Evolutionary conservation across 2,888 invertebrate genomes (phyloP), one percentile per base, ranked within the genome.

Genomic region (Drosophila fungiperda): DNA sequence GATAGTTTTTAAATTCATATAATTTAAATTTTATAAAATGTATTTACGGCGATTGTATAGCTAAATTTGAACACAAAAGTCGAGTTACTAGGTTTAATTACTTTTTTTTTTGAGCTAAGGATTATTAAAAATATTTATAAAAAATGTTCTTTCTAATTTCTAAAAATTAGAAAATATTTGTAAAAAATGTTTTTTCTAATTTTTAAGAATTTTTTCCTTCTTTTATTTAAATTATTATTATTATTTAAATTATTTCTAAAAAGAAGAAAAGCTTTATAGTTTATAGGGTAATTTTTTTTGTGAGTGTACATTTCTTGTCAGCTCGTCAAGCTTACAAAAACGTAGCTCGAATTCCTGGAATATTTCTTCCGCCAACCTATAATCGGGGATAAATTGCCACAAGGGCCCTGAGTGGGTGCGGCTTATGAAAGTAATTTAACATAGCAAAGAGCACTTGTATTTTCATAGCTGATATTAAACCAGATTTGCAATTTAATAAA

Each of bases 401-500:
- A 1, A 2, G 15, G 5, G 15, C 6, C 5, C n/a, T n/a, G 17
- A n/a, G 29, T n/a, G 50, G 50, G 9, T n/a, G n/a, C 15, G 23
- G 53, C 20, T 35, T 23, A 20, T 15, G 20, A 15, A 35, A 53
- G 1, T 35, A 6, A 53, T 35, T 32, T 29, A 20, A 15, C 20
- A 20, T 20, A 12, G 20, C 45, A 23, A 12, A 45, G 12, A 15
- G 20, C 20, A 23, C 23, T 23, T 38, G 6, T 38, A 15, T 23
- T 15, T 8, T 23, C 26, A 23, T 15, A 38, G 17, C 38, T 38
- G 38, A 8, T 8, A 9, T 38, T 8, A 17, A 38, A 17, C 17
- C 8, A 8, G 17, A 32, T 32, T 48, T 23, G 48, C 36, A 23
- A 59, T 48, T 48, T 48, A 58, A 59, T 36, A 36, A 20, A 45